Base-by-base conservation (phyloP, 2,888 invertebrate genomes). In the Clivina fossor region DNA sequence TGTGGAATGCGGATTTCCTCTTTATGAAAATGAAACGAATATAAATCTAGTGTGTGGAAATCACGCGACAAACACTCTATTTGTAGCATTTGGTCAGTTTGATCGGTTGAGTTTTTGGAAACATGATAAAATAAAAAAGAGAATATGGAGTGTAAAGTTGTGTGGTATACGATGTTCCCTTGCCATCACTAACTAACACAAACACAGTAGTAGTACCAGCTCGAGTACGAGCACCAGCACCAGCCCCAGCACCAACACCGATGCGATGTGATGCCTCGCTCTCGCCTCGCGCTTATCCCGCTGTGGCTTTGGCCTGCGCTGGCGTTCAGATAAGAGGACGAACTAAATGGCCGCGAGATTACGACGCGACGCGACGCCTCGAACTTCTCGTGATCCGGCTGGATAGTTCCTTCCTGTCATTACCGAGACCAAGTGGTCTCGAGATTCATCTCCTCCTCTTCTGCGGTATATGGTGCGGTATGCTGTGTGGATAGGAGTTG, bases 371-470 rank as follows among this genome's bases (percentile, higher is more conserved):
- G 49, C 59, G 50, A 54, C 37, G 53, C 50, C 50, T 58, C 47
- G 49, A 61, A 59, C 65, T 65, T 67, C 65, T 66, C 65, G 64
- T 64, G 65, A 66, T 63, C 63, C 62, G 63, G 61, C 61, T 62
- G 62, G 60, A 53, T 53, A 62, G 54, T 65, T 58, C 60, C 58
- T 60, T 64, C 64, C 54, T 54, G 59, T 55, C 57, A 55, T 56
- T 56, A 56, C 59, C 50, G 46, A 40, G 55, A 50, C 32, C 47
- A 35, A 56, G 56, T 50, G 56, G 51, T 44, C 53, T 50, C 35
- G 44, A 16, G 40, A 40, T 40, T 19, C 40, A 37, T 28, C 30
- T 18, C 33, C 28, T 28, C 30, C 20, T 40, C 40, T 19, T 11
- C n/a, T 30, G 13, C 30, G 30, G 30, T 30, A 7, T 19, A 13